Base-by-base conservation (phyloP, 2,888 invertebrate species). In the Mamestra brassicae region DNA sequence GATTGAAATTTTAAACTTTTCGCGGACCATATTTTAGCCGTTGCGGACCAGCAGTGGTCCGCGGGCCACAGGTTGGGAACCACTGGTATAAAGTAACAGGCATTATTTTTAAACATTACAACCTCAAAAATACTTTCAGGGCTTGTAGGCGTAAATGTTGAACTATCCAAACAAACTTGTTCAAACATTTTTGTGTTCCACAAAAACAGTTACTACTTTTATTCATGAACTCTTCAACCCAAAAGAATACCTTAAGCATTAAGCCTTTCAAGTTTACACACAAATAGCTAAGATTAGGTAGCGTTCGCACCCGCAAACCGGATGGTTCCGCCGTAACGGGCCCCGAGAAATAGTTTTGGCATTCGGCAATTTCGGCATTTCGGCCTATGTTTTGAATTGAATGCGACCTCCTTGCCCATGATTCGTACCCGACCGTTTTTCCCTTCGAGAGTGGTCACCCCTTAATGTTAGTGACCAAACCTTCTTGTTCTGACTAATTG, bases 401-500 rank as follows among this genome's bases (percentile, higher is more conserved):
- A 87, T 81, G 68, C 71, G 64, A 68, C 65, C 77, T 80, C 58
- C 69, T 69, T 71, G 61, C 15, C 54, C 76, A 64, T 67, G 81
- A 81, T 67, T 81, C 81, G 78, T 64, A 63, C 77, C 77, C 71
- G 72, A 75, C 77, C 84, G 79, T 76, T 85, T 80, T 81, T 76
- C 87, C 74, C 74, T 87, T 62, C 54, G 79, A 75, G 66, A 73
- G 78, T 77, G 76, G 84, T 81, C 80, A 69, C 75, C 78, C 77
- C 70, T 80, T 81, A 47, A 86, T 77, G 85, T 80, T 73, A 74
- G 71, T 71, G 76, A 68, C 79, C 80, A 47, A 76, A 71, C 77
- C 83, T 81, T 76, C 78, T 78, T 86, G 83, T 79, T 72, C 83
- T 84, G 69, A 80, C 88, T 87, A 89, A 89, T 89, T 89, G 84